phyloP scores from a whole-genome alignment of 2,113 vertebrate species.

The Morone chrysops region DNA sequence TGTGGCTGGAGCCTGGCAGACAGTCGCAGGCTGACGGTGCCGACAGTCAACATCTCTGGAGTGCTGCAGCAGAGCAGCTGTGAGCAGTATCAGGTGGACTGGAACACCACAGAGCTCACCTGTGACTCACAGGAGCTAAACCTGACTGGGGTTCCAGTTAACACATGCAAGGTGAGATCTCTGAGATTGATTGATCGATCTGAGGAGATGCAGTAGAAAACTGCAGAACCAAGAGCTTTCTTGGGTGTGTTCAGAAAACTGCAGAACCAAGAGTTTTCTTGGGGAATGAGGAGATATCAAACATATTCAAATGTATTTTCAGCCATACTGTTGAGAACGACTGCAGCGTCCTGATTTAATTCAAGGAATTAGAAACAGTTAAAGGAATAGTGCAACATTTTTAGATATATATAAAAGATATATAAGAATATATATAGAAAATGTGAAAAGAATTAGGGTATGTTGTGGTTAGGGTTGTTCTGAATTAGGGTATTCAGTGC shows the following conservation, averaged over 20 bases:
- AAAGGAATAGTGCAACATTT: not conserved
- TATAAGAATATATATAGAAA: too few species aligned
- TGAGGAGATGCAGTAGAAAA: not conserved
- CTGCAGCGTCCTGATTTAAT: not conserved
- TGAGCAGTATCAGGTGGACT: conserved; percentile 79
- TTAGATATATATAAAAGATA: not conserved
- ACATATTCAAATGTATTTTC: not conserved
- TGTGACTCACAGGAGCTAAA: conserved; percentile 73
- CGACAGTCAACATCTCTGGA: conserved; percentile 59
- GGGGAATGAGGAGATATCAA: not conserved
- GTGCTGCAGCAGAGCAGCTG: conserved; percentile 76
- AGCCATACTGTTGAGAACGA: not conserved
- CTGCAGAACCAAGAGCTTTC: too few species aligned
- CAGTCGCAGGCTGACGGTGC: conserved; percentile 78
- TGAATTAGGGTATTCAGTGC: too few species aligned
- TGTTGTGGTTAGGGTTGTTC: too few species aligned
- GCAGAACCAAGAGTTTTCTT: not conserved
- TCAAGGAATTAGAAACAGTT: not conserved
- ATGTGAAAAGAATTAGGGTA: too few species aligned
- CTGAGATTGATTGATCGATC: too few species aligned
- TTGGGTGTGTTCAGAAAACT: too few species aligned
- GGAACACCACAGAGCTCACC: conserved; percentile 80
- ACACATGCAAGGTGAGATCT: conserved; percentile 53
- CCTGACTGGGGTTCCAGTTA: conserved; percentile 24
- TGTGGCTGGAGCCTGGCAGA: conserved; percentile 88